Base-by-base conservation (phyloP, 1,140 invertebrate species). In the Rhagoletis zephyria region DNA sequence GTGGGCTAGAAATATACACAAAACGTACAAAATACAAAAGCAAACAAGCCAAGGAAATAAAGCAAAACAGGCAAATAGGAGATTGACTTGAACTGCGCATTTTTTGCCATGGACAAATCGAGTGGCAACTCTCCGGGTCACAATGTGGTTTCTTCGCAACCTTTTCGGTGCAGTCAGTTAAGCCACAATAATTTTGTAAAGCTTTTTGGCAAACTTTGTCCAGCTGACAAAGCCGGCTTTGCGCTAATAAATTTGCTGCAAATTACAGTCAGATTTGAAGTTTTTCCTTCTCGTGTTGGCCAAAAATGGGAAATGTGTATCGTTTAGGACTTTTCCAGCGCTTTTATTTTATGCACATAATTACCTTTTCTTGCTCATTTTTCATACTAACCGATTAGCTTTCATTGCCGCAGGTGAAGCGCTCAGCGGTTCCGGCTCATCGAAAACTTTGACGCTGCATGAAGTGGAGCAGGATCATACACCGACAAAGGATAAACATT, bases 401-500 rank as follows among this genome's bases (percentile, higher is more conserved):
- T 63, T 85, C 4, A 16, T 61, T 85, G 85, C 30, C 60, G 10
- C 88, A 93, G 92, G 92, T 86, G 87, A 95, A 93, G 92, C 92
- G 85, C 85, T 93, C 88, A 95, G 94, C 88, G 94, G 94, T 56
- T 94, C 94, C 4, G 94, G 94, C 30, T 96, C 95, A 3, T 95
- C 95, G 16, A 96, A 96, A 90, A 95, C 95, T 5, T 92, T 96
- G 48, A 95, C 95, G 7, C 92, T 95, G 87, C 95, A 96, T 90
- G 95, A 96, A 91, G 94, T 96, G 88, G 96, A 95, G 89, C 95
- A 96, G 85, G 96, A 96, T 90, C 94, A 94, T 87, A 96, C 97
- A 3, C 97, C 97, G 12, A 97, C 97, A 30, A 97, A 97, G 93
- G 97, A 97, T 90, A 95, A 96, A 90, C 97, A 96, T 90, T 95